A percentile compares a stretch with the other conserved stretches of the same genome.
phyloP scores from a whole-genome alignment of 1,140 invertebrate genomes.

The Anastrepha ludens region DNA sequence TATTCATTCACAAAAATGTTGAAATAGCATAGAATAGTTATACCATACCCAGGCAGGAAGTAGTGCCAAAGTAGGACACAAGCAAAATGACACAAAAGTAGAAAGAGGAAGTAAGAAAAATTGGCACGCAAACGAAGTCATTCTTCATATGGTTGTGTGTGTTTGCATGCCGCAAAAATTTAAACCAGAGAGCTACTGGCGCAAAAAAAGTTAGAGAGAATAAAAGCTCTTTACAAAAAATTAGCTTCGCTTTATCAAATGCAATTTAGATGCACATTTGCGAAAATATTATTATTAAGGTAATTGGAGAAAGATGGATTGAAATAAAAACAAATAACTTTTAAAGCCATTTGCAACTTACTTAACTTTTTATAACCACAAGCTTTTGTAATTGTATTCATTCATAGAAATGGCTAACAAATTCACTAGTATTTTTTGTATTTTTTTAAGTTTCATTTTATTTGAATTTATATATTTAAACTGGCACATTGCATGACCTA shows the following conservation, averaged over 20 bases:
- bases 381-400: too few relatives aligned
- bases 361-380: too few relatives aligned
- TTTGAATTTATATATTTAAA: too few relatives aligned
- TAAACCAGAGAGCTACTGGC: not conserved
- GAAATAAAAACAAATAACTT: not conserved
- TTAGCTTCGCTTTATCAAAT: not conserved
- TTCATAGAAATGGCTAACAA: too few relatives aligned
- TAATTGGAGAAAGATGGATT: not conserved
- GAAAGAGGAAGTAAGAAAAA: constrained; percentile 2
- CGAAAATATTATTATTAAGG: not conserved
- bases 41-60: not conserved
- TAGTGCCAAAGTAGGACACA: not conserved
- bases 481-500: too few relatives aligned
- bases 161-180: not conserved
- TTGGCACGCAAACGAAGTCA: constrained; percentile 16
- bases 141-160: not conserved
- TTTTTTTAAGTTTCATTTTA: too few relatives aligned
- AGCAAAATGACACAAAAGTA: not conserved
- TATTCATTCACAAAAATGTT: constrained; percentile 26
- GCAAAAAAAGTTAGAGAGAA: not conserved
- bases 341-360: too few relatives aligned
- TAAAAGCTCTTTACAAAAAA: not conserved
- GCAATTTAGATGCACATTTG: not conserved
- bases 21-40: not conserved
- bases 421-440: too few relatives aligned